These are phyloP conservation scores for Ridgeia piscesae DNA, from an alignment of 1,140 invertebrate species.

Conservation along the genomic window DNA sequence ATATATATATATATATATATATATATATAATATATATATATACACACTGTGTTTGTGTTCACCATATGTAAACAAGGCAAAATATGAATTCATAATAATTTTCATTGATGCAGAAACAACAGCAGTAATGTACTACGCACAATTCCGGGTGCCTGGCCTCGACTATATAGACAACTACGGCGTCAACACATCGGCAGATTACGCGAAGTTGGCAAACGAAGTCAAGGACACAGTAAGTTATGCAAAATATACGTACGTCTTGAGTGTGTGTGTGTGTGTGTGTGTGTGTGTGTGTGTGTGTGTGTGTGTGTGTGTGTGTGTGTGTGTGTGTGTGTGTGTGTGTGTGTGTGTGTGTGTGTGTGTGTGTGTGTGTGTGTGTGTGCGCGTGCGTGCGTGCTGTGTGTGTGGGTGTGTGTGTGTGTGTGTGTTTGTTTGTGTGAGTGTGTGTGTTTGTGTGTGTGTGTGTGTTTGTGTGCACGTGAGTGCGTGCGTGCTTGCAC, in stretches of 20 bases:
- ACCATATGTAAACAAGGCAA: too few relatives aligned
- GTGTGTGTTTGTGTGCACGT: background rate
- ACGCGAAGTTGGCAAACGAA: background rate
- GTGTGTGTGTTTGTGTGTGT: background rate
- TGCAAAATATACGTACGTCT: background rate
- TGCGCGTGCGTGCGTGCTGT: too few relatives aligned
- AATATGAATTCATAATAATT: background rate
- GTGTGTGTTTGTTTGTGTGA: background rate
- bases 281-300: background rate
- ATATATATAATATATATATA: too few relatives aligned
- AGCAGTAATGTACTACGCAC: background rate
- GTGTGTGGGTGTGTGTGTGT: background rate
- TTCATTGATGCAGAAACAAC: background rate
- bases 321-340: too few relatives aligned
- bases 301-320: background rate
- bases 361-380: too few relatives aligned
- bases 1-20: too few relatives aligned
- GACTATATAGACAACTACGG: background rate
- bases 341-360: too few relatives aligned
- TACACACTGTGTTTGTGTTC: too few relatives aligned
- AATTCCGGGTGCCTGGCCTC: background rate
- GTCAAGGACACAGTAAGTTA: background rate
- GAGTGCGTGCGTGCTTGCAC: background rate
- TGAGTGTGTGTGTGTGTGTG: too few relatives aligned
- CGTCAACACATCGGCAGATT: background rate